Evolutionary conservation across 1,140 invertebrate species (phyloP).

Genomic region (Bradynema listronoti): DNA sequence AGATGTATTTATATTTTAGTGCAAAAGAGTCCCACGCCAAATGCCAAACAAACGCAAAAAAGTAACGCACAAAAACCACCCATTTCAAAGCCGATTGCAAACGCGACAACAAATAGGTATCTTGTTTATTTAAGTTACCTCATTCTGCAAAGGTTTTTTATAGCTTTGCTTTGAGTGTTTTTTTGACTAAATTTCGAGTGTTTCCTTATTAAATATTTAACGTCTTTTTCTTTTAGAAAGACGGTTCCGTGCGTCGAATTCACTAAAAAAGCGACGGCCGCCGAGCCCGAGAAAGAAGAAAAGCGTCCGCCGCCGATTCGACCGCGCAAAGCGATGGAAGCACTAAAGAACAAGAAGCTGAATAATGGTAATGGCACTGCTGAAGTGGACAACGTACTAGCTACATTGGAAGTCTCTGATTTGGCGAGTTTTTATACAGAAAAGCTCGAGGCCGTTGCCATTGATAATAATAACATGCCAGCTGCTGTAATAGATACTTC

Average conservation of each 20-base stretch:
- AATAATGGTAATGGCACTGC: background rate
- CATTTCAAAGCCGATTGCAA: too few species aligned
- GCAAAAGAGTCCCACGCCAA: background rate
- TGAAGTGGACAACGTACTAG: background rate
- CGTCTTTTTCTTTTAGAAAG: background rate
- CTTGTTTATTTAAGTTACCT: background rate
- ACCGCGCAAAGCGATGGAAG: conserved; percentile 2
- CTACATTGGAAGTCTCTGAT: background rate
- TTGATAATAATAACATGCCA: background rate
- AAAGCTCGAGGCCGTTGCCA: background rate
- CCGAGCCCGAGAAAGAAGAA: background rate
- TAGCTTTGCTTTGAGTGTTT: background rate
- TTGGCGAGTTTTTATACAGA: background rate
- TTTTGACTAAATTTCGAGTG: background rate
- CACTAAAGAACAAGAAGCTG: background rate
- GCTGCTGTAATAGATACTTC: background rate
- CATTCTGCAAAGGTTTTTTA: conserved; percentile 1
- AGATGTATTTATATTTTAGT: background rate
- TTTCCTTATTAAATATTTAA: background rate
- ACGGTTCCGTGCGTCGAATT: background rate
- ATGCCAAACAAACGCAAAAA: background rate
- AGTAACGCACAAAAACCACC: background rate
- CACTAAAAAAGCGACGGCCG: too few species aligned
- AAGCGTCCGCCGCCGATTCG: conserved; percentile 1
- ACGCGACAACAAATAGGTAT: too few species aligned